These are phyloP conservation scores for Pao palembangensis DNA, from an alignment of 2,113 vertebrate genomes.

Conservation along the genomic window DNA sequence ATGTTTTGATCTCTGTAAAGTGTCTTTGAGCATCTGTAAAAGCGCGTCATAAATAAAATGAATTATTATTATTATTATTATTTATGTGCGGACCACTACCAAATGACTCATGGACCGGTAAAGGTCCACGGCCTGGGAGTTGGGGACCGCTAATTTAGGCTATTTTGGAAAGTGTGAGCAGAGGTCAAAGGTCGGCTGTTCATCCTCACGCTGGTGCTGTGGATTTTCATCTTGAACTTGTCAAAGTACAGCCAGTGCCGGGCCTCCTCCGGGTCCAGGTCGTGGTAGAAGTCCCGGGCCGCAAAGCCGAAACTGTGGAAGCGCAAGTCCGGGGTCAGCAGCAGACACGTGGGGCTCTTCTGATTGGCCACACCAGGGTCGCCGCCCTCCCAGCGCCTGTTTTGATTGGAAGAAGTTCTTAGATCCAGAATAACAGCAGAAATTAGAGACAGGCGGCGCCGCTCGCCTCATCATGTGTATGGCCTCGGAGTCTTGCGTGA, in stretches of 20 bases:
- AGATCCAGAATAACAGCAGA: background rate
- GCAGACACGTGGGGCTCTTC: slow-evolving; percentile 93
- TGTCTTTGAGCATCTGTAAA: too few species aligned
- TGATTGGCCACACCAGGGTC: slow-evolving; percentile 96
- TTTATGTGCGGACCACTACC: background rate
- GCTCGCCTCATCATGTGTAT: slow-evolving; percentile 97
- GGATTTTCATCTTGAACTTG: slow-evolving; percentile 99
- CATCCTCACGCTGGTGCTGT: slow-evolving; percentile 83
- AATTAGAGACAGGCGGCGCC: background rate
- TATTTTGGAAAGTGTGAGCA: too few species aligned
- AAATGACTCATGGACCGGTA: background rate
- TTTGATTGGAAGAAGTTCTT: background rate
- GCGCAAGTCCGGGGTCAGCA: slow-evolving; percentile 85
- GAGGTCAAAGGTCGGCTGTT: too few species aligned
- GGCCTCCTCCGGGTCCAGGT: slow-evolving; percentile 92
- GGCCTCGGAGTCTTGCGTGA: slow-evolving; percentile 86
- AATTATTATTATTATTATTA: too few species aligned
- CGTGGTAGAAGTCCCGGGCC: slow-evolving; percentile 90
- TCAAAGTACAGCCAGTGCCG: slow-evolving; percentile 94
- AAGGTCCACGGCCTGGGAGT: too few species aligned
- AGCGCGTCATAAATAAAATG: too few species aligned
- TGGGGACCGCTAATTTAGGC: too few species aligned
- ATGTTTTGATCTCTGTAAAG: too few species aligned
- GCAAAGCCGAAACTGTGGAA: slow-evolving; percentile 98
- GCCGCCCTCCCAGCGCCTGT: slow-evolving; percentile 94